Percentiles rank a stretch among this genome's conserved stretches.
Evolutionary conservation across 2,888 invertebrate genomes (phyloP).

Genomic region (Silvanus unidentatus): DNA sequence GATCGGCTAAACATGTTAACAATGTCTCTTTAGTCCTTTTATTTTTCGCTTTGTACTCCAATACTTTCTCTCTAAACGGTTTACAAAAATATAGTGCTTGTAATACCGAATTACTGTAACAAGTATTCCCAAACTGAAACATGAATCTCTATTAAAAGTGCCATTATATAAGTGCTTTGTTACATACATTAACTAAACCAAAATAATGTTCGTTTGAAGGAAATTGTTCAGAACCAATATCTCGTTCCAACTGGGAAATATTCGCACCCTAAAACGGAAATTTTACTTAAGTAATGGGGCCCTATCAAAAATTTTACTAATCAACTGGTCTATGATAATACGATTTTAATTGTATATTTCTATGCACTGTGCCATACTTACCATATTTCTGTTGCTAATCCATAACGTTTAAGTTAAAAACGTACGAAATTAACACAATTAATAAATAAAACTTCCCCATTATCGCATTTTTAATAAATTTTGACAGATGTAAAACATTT

Average conservation of each 20-base stretch:
- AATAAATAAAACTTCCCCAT: conserved; percentile 42
- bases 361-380: conserved; percentile 22
- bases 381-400: conserved; percentile 46
- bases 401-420: conserved; percentile 45
- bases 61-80: conserved; percentile 96
- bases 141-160: conserved; percentile 7
- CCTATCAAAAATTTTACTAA: no score
- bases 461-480: conserved; percentile 43
- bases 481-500: conserved; percentile 34
- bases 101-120: conserved; percentile 98
- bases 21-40: conserved; percentile 95
- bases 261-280: conserved; percentile 77
- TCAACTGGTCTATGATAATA: conserved; percentile 1
- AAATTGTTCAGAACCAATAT: conserved; percentile 97
- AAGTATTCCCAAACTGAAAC: conserved; percentile 96
- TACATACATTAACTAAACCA: conserved; percentile 96
- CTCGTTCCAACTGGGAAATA: conserved; percentile 98
- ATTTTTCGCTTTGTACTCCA: conserved; percentile 96
- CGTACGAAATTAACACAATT: conserved; percentile 41
- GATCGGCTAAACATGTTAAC: conserved; percentile 94
- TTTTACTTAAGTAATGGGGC: no score
- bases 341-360: conserved; percentile 3
- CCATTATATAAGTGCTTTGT: conserved; percentile 1
- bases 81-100: conserved; percentile 99
- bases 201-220: conserved; percentile 99